Base-by-base conservation (phyloP, 2,888 invertebrate genomes). In the Lepidocyrtinus sp. region DNA sequence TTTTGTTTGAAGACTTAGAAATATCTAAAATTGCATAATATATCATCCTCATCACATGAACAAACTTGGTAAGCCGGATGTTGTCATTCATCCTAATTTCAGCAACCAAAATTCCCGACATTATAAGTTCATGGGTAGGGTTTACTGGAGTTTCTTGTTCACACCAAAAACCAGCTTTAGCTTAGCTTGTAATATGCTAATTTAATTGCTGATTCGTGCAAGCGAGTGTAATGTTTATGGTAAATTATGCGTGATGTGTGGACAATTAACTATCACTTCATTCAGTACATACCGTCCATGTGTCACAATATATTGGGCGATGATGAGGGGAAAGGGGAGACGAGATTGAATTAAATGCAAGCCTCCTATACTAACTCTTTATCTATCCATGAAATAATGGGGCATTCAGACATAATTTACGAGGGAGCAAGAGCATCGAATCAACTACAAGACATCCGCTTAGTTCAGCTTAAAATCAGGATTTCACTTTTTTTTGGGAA, bases 11-110 rank as follows among this genome's bases (percentile, higher is more conserved):
- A 86, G 59, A 46, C 78, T 84, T 7, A 86, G 68, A 67, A 85
- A 86, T 62, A 86, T 85, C 86, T 86, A 71, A 59, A 26, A 72
- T n/a, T n/a, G n/a, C n/a, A n/a, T n/a, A n/a, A n/a, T n/a, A n/a
- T n/a, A n/a, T n/a, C n/a, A n/a, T n/a, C n/a, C n/a, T n/a, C n/a
- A n/a, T n/a, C n/a, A n/a, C n/a, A n/a, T n/a, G n/a, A n/a, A n/a
- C n/a, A n/a, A n/a, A n/a, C n/a, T n/a, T n/a, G n/a, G n/a, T n/a
- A n/a, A n/a, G n/a, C n/a, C n/a, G n/a, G n/a, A n/a, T n/a, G n/a
- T n/a, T n/a, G n/a, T n/a, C n/a, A n/a, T n/a, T n/a, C n/a, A n/a
- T n/a, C n/a, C n/a, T n/a, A n/a, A n/a, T n/a, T n/a, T n/a, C n/a
- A n/a, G n/a, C n/a, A n/a, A n/a, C n/a, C n/a, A n/a, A n/a, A n/a